These are phyloP conservation scores for Lipophrys pholis DNA, from an alignment of 2,113 vertebrate species.

Conservation along the genomic window DNA sequence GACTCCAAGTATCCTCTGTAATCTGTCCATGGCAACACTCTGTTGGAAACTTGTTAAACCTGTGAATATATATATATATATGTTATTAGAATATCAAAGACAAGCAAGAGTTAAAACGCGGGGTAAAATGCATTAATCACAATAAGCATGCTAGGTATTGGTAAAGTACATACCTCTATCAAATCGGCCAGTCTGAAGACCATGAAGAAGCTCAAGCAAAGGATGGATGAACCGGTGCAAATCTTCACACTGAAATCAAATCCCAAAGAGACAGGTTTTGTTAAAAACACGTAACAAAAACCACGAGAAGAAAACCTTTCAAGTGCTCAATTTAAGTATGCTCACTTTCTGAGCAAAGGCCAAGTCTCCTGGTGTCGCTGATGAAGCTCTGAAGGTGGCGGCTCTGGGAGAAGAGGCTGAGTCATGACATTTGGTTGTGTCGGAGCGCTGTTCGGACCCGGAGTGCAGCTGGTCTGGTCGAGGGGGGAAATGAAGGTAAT, in stretches of 20 bases:
- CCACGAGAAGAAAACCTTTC: not conserved
- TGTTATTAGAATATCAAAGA: not conserved
- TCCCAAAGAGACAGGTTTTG: not conserved
- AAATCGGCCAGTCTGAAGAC: slow-evolving; percentile 88
- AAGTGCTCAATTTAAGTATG: not conserved
- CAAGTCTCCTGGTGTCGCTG: slow-evolving; percentile 82
- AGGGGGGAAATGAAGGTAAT: slow-evolving; percentile 31
- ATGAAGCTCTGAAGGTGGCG: slow-evolving; percentile 12
- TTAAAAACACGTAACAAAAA: not conserved
- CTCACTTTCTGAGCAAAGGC: slow-evolving; percentile 90
- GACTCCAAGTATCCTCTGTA: slow-evolving; percentile 90
- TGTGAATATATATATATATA: slow-evolving; percentile 46
- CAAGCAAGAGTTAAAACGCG: not conserved
- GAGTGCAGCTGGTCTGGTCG: slow-evolving; percentile 14
- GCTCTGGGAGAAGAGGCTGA: slow-evolving; percentile 7
- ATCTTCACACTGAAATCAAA: slow-evolving; percentile 85
- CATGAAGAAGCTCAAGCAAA: slow-evolving; percentile 85
- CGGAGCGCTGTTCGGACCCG: slow-evolving; percentile 12
- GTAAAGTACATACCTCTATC: slow-evolving; percentile 83
- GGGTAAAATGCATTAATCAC: not conserved
- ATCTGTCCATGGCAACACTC: slow-evolving; percentile 90
- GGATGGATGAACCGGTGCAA: slow-evolving; percentile 88
- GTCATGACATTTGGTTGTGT: not conserved
- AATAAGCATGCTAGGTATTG: not conserved
- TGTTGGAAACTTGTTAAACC: slow-evolving; percentile 92